These are phyloP conservation scores for Lordiphosa clarofinis DNA, from an alignment of 1,140 invertebrate species.

Conservation along the genomic window DNA sequence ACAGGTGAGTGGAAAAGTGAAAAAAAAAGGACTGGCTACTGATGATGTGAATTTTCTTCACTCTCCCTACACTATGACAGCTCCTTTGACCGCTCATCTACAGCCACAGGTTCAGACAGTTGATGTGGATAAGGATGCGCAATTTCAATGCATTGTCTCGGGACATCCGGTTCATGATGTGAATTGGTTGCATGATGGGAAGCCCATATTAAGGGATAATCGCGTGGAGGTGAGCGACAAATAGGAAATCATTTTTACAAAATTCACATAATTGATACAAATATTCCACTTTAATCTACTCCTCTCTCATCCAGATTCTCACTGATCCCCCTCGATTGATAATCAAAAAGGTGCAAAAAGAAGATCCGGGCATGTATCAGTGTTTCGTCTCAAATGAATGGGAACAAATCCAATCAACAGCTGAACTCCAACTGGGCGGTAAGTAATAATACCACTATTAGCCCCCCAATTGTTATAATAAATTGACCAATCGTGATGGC, in stretches of 20 bases:
- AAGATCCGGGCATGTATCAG: slow-evolving; percentile 87
- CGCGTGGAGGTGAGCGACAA: slow-evolving; percentile 80
- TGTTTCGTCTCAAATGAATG: slow-evolving; percentile 92
- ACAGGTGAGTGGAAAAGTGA: slow-evolving; percentile 79
- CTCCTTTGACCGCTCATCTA: slow-evolving; percentile 86
- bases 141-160: slow-evolving; percentile 91
- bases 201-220: slow-evolving; percentile 84
- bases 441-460: slow-evolving; percentile 24
- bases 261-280: not conserved
- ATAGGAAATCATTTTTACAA: not conserved
- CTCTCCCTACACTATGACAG: slow-evolving; percentile 71
- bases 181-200: slow-evolving; percentile 91
- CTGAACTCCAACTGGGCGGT: slow-evolving; percentile 92
- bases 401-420: slow-evolving; percentile 90
- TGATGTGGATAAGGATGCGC: slow-evolving; percentile 89
- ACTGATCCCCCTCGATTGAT: slow-evolving; percentile 76
- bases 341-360: slow-evolving; percentile 78
- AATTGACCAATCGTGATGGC: slow-evolving; percentile 48
- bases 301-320: slow-evolving; percentile 46
- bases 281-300: not conserved
- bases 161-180: slow-evolving; percentile 90
- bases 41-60: slow-evolving; percentile 8
- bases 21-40: slow-evolving; percentile 7
- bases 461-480: slow-evolving; percentile 25
- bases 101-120: slow-evolving; percentile 88